Conservation (phyloP, 2,113 vertebrate species). For the Myrmecobius fasciatus region DNA sequence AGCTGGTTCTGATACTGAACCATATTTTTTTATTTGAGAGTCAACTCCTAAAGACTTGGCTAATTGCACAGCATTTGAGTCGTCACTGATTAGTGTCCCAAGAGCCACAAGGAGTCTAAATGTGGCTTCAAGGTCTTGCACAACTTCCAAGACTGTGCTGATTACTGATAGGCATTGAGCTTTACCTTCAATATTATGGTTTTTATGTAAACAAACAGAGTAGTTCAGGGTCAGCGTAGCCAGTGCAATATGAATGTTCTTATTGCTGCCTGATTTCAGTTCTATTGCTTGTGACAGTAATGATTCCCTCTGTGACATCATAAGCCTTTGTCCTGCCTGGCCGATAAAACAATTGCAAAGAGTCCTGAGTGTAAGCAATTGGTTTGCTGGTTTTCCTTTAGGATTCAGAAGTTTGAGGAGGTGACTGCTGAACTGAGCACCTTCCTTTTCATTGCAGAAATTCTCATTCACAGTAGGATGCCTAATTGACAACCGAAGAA, state of each 20-base stretch:
- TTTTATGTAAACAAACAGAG: slow-evolving; percentile 91
- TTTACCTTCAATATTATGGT: slow-evolving; percentile 94
- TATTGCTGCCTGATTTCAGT: slow-evolving; percentile 91
- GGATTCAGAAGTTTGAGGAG: slow-evolving; percentile 92
- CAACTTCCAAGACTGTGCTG: slow-evolving; percentile 93
- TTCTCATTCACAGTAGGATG: slow-evolving; percentile 94
- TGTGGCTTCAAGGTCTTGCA: slow-evolving; percentile 95
- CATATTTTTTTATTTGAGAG: slow-evolving; percentile 95
- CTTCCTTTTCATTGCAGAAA: slow-evolving; percentile 94
- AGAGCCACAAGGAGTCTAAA: slow-evolving; percentile 97
- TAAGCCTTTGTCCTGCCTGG: slow-evolving; percentile 89
- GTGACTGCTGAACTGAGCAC: slow-evolving; percentile 90
- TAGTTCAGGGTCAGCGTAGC: slow-evolving; percentile 96
- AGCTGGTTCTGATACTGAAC: slow-evolving; percentile 91
- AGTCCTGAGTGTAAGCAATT: slow-evolving; percentile 94
- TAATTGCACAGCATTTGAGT: slow-evolving; percentile 92
- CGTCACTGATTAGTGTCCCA: slow-evolving; percentile 93
- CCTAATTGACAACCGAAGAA: slow-evolving; percentile 94
- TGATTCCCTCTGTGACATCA: slow-evolving; percentile 92
- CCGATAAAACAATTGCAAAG: slow-evolving; percentile 96
- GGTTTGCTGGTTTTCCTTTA: slow-evolving; percentile 93
- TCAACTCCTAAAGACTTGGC: slow-evolving; percentile 94
- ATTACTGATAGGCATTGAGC: slow-evolving; percentile 97
- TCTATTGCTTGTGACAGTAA: slow-evolving; percentile 92
- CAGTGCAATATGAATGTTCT: slow-evolving; percentile 96